A percentile compares a stretch with the other conserved stretches of the same genome.
These are phyloP conservation scores for Lepus europaeus DNA, from an alignment of 2,113 vertebrate species.

Conservation along the genomic window DNA sequence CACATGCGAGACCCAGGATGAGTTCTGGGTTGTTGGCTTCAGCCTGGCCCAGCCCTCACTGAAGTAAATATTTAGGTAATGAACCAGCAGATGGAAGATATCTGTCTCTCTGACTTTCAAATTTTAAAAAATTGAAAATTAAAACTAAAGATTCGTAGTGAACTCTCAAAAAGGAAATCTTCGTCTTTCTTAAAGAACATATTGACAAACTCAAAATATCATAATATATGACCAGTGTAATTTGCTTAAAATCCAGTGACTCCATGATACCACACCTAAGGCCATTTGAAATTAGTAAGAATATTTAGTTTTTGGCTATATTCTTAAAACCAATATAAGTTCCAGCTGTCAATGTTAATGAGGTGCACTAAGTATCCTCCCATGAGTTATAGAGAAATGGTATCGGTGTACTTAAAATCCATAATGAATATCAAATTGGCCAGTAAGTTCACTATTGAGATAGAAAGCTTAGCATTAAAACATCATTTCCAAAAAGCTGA, in stretches of 20 bases:
- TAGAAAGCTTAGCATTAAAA: background rate
- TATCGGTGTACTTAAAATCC: background rate
- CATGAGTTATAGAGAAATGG: background rate
- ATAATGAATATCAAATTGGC: background rate
- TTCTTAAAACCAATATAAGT: conserved; percentile 19
- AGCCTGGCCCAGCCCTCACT: too few relatives aligned
- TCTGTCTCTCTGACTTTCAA: too few relatives aligned
- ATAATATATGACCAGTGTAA: background rate
- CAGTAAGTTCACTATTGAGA: background rate
- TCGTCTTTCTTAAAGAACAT: background rate
- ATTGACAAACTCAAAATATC: background rate
- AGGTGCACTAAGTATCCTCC: background rate
- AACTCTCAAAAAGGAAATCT: background rate
- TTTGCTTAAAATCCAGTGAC: background rate
- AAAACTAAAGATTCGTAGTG: background rate
- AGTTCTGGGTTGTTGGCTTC: too few relatives aligned
- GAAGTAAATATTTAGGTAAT: too few relatives aligned
- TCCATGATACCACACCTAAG: background rate
- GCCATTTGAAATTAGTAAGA: background rate
- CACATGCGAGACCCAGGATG: too few relatives aligned
- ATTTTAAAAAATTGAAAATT: background rate
- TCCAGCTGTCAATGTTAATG: background rate
- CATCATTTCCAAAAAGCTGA: conserved; percentile 41
- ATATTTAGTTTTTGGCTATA: background rate
- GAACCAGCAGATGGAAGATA: too few relatives aligned